These are phyloP conservation scores for Colius striatus DNA, from an alignment of 2,113 vertebrate species.

Conservation along the genomic window DNA sequence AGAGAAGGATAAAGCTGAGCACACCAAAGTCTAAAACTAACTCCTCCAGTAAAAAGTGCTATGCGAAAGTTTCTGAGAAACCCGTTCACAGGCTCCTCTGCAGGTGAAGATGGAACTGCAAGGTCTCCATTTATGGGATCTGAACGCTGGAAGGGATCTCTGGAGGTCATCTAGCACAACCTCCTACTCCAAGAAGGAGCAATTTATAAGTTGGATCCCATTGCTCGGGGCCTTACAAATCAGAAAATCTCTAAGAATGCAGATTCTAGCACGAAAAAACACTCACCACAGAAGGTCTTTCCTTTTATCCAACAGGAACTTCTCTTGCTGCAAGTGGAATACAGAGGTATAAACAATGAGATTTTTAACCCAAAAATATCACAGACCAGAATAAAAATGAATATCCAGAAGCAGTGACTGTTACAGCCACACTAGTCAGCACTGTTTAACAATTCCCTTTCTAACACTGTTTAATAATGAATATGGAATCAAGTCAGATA, in stretches of 20 bases:
- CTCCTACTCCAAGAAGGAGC: background rate
- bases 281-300: background rate
- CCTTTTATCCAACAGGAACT: background rate
- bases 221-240: background rate
- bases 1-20: background rate
- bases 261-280: background rate
- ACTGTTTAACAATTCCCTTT: constrained; percentile 10
- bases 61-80: background rate
- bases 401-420: background rate
- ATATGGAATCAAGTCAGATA: background rate
- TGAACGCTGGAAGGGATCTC: background rate
- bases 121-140: background rate
- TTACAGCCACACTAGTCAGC: background rate
- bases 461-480: background rate
- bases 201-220: background rate
- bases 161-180: background rate
- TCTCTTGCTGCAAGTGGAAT: background rate
- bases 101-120: background rate
- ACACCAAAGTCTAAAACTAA: background rate
- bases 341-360: background rate
- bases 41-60: background rate
- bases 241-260: background rate
- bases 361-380: constrained; percentile 16
- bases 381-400: background rate
- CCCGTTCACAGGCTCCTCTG: background rate